Conservation (phyloP, 2,113 vertebrate genomes). For the Sterrhoptilus dennistouni region DNA sequence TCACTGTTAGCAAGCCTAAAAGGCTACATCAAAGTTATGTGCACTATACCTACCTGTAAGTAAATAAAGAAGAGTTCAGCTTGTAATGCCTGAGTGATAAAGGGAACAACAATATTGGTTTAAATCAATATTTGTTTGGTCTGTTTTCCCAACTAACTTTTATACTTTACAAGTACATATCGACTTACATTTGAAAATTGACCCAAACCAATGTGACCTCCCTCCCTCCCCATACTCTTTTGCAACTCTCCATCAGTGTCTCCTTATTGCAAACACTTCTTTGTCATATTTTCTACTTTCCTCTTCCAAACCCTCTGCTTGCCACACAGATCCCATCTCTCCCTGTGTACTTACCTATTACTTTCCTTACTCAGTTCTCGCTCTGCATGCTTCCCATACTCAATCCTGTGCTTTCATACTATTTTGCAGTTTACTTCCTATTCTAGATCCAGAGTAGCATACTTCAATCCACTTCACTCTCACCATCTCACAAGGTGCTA, state of each 20-base stretch:
- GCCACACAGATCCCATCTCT: not conserved
- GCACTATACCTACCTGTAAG: not conserved
- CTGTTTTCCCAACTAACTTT: conserved; percentile 34
- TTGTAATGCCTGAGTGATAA: conserved; percentile 3
- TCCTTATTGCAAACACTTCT: not conserved
- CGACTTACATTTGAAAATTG: not conserved
- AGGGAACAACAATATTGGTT: conserved; percentile 32
- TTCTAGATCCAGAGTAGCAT: not conserved
- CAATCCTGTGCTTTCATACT: not conserved
- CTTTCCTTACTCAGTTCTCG: not conserved
- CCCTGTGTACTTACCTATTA: not conserved
- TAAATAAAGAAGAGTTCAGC: conserved; percentile 51
- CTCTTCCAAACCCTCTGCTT: not conserved
- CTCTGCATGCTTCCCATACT: not conserved
- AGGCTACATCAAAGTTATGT: conserved; percentile 33
- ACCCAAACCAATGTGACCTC: not conserved
- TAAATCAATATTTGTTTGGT: conserved; percentile 54
- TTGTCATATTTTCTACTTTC: not conserved
- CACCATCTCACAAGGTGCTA: not conserved
- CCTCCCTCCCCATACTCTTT: not conserved
- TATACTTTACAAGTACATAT: conserved; percentile 18
- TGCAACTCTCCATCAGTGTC: not conserved
- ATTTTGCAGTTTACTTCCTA: not conserved
- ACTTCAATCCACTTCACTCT: not conserved
- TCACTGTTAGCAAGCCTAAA: conserved; percentile 6